These are phyloP conservation scores for Sycobia sp. DNA, from an alignment of 1,140 invertebrate species.

Conservation along the genomic window DNA sequence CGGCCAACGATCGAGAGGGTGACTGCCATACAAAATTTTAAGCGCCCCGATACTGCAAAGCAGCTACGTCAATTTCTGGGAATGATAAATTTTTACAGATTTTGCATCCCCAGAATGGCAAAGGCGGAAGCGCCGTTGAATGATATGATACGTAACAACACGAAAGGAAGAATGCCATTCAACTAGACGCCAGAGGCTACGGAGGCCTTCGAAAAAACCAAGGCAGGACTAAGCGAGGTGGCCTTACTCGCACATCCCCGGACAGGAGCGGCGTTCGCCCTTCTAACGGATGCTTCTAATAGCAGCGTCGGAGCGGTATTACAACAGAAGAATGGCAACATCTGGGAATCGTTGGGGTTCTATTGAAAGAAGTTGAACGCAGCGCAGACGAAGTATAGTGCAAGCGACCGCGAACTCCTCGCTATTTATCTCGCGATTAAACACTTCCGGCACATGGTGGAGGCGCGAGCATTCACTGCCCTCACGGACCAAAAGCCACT, in stretches of 20 bases:
- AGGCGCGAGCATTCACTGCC: too few species aligned
- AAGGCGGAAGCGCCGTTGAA: background rate
- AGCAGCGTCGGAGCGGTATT: constrained; percentile 32
- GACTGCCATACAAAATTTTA: constrained; percentile 32
- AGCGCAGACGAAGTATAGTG: constrained; percentile 40
- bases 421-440: too few species aligned
- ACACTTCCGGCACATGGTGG: too few species aligned
- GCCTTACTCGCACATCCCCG: constrained; percentile 34
- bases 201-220: constrained; percentile 41
- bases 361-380: constrained; percentile 48
- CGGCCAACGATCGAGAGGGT: constrained; percentile 28
- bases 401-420: constrained; percentile 54
- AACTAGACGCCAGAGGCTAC: constrained; percentile 17
- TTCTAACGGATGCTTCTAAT: constrained; percentile 40
- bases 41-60: constrained; percentile 34
- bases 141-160: background rate
- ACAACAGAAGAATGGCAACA: constrained; percentile 36
- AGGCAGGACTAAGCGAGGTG: constrained; percentile 40
- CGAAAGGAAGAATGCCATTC: background rate
- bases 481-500: too few species aligned
- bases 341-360: constrained; percentile 52
- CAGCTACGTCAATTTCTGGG: constrained; percentile 46
- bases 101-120: background rate
- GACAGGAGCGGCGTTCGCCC: constrained; percentile 2
- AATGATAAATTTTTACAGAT: constrained; percentile 30